phyloP scores from a whole-genome alignment of 2,113 vertebrate species.

The Eonycteris spelaea region DNA sequence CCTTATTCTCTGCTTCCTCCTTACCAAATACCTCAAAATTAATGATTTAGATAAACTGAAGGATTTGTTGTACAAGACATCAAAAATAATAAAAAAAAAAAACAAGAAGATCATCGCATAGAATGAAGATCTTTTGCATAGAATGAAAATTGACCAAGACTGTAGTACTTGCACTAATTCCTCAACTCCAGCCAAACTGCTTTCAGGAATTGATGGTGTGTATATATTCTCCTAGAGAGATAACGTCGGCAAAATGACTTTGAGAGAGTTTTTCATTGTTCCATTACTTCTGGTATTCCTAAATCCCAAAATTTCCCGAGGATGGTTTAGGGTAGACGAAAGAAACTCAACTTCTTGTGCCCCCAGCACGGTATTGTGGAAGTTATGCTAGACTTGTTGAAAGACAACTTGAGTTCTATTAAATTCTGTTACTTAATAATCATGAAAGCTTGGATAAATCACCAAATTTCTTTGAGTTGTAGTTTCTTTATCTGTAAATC shows the following conservation, averaged over 20 bases:
- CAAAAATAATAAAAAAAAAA: neutral
- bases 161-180: fast-evolving
- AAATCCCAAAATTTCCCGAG: neutral
- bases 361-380: neutral
- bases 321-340: neutral
- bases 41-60: neutral
- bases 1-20: neutral
- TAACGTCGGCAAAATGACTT: neutral
- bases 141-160: neutral
- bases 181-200: neutral
- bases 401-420: neutral
- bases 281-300: neutral
- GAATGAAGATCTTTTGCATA: neutral
- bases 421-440: neutral
- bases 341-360: neutral
- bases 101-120: neutral
- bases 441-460: neutral
- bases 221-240: neutral
- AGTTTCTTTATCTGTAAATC: neutral
- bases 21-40: neutral
- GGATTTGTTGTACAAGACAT: neutral
- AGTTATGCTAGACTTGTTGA: neutral
- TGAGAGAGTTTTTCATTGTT: neutral
- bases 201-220: neutral
- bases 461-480: neutral